Evolutionary conservation across 2,113 vertebrate species (phyloP), one percentile per base, ranked within the genome.

Genomic region (Lontra canadensis): DNA sequence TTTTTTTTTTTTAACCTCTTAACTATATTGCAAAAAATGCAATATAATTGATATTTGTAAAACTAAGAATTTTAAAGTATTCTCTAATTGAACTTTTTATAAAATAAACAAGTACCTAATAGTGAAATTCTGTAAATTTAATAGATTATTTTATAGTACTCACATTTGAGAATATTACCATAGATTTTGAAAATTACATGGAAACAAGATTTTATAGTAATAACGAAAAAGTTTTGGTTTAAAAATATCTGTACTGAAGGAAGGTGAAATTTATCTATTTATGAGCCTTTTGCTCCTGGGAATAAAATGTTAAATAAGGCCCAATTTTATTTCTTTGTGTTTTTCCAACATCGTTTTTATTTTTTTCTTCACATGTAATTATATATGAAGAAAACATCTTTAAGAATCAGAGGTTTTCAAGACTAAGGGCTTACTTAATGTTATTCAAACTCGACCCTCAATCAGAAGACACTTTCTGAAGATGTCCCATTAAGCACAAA

Each of bases 141-240:
- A 89, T 34, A 78, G 25, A 36, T 93, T 90, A 76, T 89, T 89
- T 55, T 73, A 61, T 1, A 13, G 71, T 89, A 85, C 5, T 79
- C 84, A 89, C 4, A 71, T 89, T 97, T 97, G 36, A 57, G 18
- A 78, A 76, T 92, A 80, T 76, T 87, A 69, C 47, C 13, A 74
- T 55, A 88, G 57, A 55, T 91, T 94, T 88, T 61, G 42, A 39
- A 65, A 94, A 85, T 93, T 76, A 85, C 79, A 61, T 71, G 26
- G 47, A 90, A 34, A 73, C 14, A 44, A 7, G 78, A 57, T 71
- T 61, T 67, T 76, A 31, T 87, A 85, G 36, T 85, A 63, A 82
- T 67, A 78, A 52, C 83, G n/a, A 52, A 88, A 94, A 84, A 92
- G 29, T 13, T 94, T 84, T 96, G 73, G n/a, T 88, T 93, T 79